Evolutionary conservation across 2,113 vertebrate species (phyloP), one percentile per base, ranked within the genome.

Genomic region (Thalassarche chlororhynchos): DNA sequence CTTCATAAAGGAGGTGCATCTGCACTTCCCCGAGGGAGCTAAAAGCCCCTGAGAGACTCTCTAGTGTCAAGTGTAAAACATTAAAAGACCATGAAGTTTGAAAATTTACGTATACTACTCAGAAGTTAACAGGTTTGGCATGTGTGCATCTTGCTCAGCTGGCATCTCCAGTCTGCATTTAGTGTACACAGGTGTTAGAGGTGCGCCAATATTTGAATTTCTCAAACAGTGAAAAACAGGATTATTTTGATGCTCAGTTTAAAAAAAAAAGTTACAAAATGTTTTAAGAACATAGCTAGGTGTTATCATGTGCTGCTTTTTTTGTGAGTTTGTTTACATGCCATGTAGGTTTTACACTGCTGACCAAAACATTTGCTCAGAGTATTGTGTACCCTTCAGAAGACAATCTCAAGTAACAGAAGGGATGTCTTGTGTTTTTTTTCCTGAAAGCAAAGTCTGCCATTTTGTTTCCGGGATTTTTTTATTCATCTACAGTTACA

Each of bases 381-480:
- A 74, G 38, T 40, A 20, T 11, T 12, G 26, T 7, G 11, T 57
- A 28, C 19, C 32, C 9, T 69, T 58, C 78, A 46, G 19, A 66
- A 18, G 55, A 54, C 31, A 17, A 80, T 64, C 54, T 62, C 5
- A 52, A 36, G 9, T 55, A 68, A 64, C 21, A 88, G n/a, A 71
- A 83, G 9, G 52, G 61, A 46, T 0, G 0, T 34, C 44, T 49
- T 13, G 6, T 16, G 24, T 9, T 12, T 32, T 21, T 65, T 75
- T 21, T 51, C 44, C 26, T 42, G 34, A 85, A 84, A 32, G 32
- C 32, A 16, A 58, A 47, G 28, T 26, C 11, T 58, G 47, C 32
- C 2, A 2, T 54, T 91, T 61, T 40, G 8, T 61, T 84, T 47
- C 28, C 75, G 42, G 17, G 19, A 24, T 23, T 23, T 25, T 42